Evolutionary conservation across 2,113 vertebrate species (phyloP).

Genomic region (Mellivora capensis): DNA sequence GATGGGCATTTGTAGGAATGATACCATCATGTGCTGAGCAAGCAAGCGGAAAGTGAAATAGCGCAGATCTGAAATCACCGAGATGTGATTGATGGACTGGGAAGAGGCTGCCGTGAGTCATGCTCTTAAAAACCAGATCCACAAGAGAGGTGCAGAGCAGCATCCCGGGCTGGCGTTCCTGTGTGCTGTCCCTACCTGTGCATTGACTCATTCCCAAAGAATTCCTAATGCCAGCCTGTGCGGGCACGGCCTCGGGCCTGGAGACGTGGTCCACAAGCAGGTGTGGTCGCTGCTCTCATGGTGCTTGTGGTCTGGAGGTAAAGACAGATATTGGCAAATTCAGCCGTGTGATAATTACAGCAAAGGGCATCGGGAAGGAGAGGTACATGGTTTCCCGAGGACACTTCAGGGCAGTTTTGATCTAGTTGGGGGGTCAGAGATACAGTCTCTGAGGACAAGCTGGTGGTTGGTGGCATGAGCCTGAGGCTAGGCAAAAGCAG

Average conservation of each 20-base stretch:
- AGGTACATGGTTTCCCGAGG: not conserved
- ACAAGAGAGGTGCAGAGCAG: not conserved
- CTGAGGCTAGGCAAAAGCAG: not conserved
- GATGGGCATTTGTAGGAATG: not conserved
- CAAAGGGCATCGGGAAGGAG: not conserved
- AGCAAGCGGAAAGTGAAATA: not conserved
- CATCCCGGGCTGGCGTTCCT: not conserved
- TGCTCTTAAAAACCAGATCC: not conserved
- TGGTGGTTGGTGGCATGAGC: no score
- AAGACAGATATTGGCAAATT: not conserved
- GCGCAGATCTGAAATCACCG: not conserved
- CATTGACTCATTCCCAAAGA: not conserved
- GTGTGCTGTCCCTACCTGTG: not conserved
- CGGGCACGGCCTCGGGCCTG: not conserved
- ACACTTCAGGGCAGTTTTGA: not conserved
- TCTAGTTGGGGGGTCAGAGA: not conserved
- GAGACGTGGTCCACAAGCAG: not conserved
- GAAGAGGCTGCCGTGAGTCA: not conserved
- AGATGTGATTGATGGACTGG: not conserved
- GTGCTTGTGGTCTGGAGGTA: not conserved
- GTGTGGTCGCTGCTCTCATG: not conserved
- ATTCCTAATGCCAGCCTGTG: not conserved
- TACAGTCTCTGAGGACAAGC: not conserved
- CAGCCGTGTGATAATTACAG: not conserved
- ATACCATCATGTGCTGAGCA: not conserved